Evolutionary conservation across 2,888 invertebrate species (phyloP).

Genomic region (Chrysodeixis includens): DNA sequence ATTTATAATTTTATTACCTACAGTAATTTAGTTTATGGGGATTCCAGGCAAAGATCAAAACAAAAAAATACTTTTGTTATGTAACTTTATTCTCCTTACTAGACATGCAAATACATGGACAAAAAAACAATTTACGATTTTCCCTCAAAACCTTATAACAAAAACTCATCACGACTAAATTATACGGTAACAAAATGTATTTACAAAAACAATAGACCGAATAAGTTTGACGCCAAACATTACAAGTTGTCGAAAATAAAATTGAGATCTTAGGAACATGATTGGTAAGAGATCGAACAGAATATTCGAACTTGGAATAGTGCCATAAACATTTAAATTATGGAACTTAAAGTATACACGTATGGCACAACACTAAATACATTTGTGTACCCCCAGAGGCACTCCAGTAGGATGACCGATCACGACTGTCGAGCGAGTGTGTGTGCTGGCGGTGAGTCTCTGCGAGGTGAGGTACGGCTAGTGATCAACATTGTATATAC

Average conservation of each 20-base stretch:
- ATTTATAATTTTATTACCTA: conserved; percentile 8
- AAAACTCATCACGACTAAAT: conserved; percentile 72
- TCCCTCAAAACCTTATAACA: conserved; percentile 71
- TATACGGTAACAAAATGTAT: conserved; percentile 81
- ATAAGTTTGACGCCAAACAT: conserved; percentile 56
- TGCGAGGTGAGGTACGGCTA: not conserved
- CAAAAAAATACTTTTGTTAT: conserved; percentile 68
- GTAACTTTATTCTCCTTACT: conserved; percentile 87
- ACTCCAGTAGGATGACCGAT: conserved; percentile 66
- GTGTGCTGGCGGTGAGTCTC: not conserved
- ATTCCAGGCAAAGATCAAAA: conserved; percentile 44
- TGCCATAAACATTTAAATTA: conserved; percentile 57
- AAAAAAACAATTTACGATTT: conserved; percentile 75
- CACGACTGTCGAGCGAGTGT: conserved; percentile 54
- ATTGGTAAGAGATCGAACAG: conserved; percentile 71
- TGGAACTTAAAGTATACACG: conserved; percentile 57
- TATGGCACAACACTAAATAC: conserved; percentile 76
- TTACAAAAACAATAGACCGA: conserved; percentile 66
- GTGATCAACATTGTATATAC: conserved; percentile 3
- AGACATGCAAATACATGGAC: conserved; percentile 86
- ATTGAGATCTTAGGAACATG: conserved; percentile 71
- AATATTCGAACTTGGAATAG: conserved; percentile 60
- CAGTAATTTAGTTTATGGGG: conserved; percentile 17
- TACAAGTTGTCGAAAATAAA: conserved; percentile 51
- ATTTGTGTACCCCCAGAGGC: conserved; percentile 73